Evolutionary conservation across 2,797 vertebrate genomes (phyloP), one percentile per base, ranked within the genome.

Genomic region (Oreochromis grahami): DNA sequence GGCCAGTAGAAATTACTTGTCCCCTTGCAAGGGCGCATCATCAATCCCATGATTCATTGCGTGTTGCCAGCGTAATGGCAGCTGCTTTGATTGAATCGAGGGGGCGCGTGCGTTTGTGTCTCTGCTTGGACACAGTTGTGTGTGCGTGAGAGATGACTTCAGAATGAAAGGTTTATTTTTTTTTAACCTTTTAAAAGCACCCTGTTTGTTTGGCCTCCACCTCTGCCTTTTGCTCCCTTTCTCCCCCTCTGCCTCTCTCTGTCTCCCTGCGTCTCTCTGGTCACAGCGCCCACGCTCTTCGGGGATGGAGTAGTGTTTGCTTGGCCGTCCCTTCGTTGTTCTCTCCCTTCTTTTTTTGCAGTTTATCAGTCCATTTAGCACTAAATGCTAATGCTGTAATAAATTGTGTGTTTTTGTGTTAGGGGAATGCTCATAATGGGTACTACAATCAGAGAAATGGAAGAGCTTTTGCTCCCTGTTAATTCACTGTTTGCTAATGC

Each of bases 1-100:
- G 87, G 92, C 93, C 94, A 94, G 91, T 86, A 94, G 92, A 94
- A 93, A 97, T 96, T 95, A 96, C 95, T 96, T 97, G 94, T 93
- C 91, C 91, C 92, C 88, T 95, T 91, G 92, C 91, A 87, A 85
- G 90, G 92, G 86, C 81, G 51, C 80, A 85, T 90, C 87, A 88
- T 96, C 94, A 93, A 92, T 96, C 95, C 93, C 87, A 86, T 90
- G 86, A 81, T 92, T 94, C 87, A 89, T 93, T 86, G 87, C 77
- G 76, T 58, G 78, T 90, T 91, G 90, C 94, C 93, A 89, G 79
- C 82, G 9, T 92, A 87, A 88, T 88, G 82, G 76, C 93, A 95
- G 82, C 77, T 91, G 80, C 88, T 90, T 89, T 94, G 90, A 93
- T 84, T 93, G 91, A 96, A 95, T 92, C 80, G 90, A 94, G 89